Evolutionary conservation across 2,797 vertebrate genomes (phyloP), one percentile per base, ranked within the genome.

Genomic region (Melopsittacus undulatus): DNA sequence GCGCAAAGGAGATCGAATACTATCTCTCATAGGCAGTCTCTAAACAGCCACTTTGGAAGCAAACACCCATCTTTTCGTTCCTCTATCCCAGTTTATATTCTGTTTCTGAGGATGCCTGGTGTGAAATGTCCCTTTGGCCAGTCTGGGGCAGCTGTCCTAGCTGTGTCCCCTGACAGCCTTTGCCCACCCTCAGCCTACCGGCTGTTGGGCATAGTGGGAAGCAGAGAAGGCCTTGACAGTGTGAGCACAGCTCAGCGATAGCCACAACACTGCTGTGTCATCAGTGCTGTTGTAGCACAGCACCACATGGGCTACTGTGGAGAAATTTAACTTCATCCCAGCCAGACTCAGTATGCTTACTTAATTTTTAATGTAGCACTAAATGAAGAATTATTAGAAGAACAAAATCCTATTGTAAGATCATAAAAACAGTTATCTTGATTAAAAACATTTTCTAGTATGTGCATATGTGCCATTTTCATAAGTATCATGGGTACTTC

Each of bases 41-140:
- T 10, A 13, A 86, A 66, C 24, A 73, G 17, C 24, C 10, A 20
- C 32, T 7, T 56, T 79, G 72, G 56, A 79, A 94, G 17, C 4
- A 48, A 73, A 49, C 22, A 11, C 2, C 4, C 7, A 3, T 24
- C 10, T 19, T 49, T 62, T 62, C 40, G 12, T 74, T 78, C 21
- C 9, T 72, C 36, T 56, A 7, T n/a, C 10, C 8, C 3, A 24
- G 3, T 19, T 93, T 43, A 69, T 85, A 36, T 59, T 24, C 56
- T 34, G 6, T 56, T 72, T 38, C 1, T 68, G n/a, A 51, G 3
- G 13, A 12, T 32, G 4, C 1, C 1, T 36, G 1, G 6, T 16
- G 16, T 48, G 48, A 36, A 81, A 10, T 51, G 12, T 21, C 11
- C 13, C 43, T 78, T 6, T 6, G 30, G n/a, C 48, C 45, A 12